Evolutionary conservation across 2,888 invertebrate species (phyloP).

Genomic region (Oegoconia quadripuncta): DNA sequence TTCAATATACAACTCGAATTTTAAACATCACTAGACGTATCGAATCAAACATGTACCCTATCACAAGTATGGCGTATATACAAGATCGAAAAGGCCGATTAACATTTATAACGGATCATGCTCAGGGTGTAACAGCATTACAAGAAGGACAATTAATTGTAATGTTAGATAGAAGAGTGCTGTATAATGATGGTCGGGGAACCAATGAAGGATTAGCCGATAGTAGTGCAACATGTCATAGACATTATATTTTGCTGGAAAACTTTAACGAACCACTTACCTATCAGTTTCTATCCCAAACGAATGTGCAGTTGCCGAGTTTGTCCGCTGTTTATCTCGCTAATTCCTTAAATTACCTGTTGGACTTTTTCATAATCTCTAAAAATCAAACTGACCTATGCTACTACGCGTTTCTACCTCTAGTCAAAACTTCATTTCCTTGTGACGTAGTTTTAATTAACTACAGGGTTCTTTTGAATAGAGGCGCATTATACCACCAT

Average conservation of each 20-base stretch:
- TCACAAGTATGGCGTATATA: conserved; percentile 91
- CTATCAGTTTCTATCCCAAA: conserved; percentile 11
- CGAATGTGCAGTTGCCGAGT: conserved; percentile 48
- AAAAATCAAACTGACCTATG: conserved; percentile 38
- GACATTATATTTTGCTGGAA: conserved; percentile 57
- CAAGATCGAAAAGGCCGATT: conserved; percentile 85
- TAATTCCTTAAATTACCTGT: conserved; percentile 39
- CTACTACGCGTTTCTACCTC: conserved; percentile 50
- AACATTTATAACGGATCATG: conserved; percentile 90
- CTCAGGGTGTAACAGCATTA: conserved; percentile 93
- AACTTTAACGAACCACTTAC: conserved; percentile 32
- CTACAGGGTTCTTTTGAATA: conserved; percentile 43
- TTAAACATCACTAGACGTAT: conserved; percentile 88
- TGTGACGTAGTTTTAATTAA: conserved; percentile 59
- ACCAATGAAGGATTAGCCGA: conserved; percentile 96
- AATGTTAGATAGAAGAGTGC: conserved; percentile 94
- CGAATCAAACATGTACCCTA: conserved; percentile 97
- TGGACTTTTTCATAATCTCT: conserved; percentile 53
- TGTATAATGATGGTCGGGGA: conserved; percentile 95
- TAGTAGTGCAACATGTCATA: conserved; percentile 83
- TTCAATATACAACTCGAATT: conserved; percentile 88
- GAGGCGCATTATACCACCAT: conserved; percentile 23
- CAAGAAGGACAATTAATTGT: conserved; percentile 94
- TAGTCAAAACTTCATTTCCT: conserved; percentile 56
- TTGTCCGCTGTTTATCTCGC: conserved; percentile 46